Evolutionary conservation across 2,113 vertebrate species (phyloP).

Genomic region (Chauna torquata): DNA sequence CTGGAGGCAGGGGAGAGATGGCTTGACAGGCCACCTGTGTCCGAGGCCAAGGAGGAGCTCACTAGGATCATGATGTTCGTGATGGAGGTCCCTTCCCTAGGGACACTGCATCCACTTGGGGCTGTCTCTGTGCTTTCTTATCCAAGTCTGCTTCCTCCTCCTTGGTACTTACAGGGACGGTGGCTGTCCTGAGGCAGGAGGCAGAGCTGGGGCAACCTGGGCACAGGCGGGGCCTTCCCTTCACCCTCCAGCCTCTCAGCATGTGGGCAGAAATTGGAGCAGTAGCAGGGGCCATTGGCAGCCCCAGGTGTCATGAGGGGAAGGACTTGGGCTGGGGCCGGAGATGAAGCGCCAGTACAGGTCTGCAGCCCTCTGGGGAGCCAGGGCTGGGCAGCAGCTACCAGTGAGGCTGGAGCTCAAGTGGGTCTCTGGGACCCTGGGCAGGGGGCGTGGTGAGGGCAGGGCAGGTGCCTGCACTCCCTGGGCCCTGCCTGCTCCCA

Average conservation of each 20-base stretch:
- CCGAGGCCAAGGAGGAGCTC: not conserved
- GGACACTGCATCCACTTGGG: not conserved
- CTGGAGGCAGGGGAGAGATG: not conserved
- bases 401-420: not conserved
- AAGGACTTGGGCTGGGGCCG: no score
- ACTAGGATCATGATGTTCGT: not conserved
- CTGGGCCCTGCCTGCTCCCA: not conserved
- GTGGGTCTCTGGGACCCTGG: not conserved
- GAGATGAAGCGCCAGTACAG: accelerated
- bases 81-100: not conserved
- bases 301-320: no score
- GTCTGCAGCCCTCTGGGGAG: accelerated
- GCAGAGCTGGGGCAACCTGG: not conserved
- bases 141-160: not conserved
- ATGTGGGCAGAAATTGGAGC: not conserved
- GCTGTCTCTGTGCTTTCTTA: not conserved
- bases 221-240: not conserved
- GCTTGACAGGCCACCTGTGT: no score
- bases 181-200: not conserved
- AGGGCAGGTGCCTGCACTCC: not conserved
- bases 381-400: not conserved
- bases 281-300: no score
- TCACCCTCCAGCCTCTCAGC: not conserved
- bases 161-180: not conserved
- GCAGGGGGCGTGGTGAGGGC: accelerated